Evolutionary conservation across 1,140 invertebrate genomes (phyloP).

Genomic region (Platyscapa corneri): DNA sequence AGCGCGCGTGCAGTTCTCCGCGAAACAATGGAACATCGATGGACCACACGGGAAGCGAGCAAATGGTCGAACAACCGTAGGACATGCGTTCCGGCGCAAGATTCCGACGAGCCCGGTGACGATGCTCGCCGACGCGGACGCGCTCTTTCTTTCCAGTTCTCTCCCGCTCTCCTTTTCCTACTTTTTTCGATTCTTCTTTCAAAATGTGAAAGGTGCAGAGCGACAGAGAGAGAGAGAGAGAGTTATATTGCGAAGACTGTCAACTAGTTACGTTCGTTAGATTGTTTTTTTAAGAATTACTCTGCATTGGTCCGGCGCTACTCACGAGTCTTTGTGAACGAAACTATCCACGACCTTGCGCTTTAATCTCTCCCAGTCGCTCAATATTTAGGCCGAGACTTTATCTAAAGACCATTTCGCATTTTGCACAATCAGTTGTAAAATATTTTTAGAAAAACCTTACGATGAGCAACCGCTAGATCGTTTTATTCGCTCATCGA

Average conservation of each 20-base stretch:
- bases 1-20: constrained; percentile 24
- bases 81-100: constrained; percentile 73
- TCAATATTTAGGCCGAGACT: too few relatives aligned
- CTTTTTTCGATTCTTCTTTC: constrained; percentile 14
- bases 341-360: neutral
- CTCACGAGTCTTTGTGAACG: too few relatives aligned
- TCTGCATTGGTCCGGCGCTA: neutral
- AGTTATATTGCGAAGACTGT: neutral
- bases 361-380: too few relatives aligned
- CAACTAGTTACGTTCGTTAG: neutral
- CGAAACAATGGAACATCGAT: constrained; percentile 74
- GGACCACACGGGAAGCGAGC: constrained; percentile 75
- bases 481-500: too few relatives aligned
- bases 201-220: neutral
- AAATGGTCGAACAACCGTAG: constrained; percentile 74
- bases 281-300: neutral
- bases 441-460: too few relatives aligned
- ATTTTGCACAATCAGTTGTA: too few relatives aligned
- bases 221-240: neutral
- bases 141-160: neutral
- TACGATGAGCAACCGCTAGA: too few relatives aligned
- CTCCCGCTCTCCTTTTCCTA: constrained; percentile 18
- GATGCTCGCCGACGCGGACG: neutral
- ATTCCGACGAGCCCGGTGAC: constrained; percentile 47
- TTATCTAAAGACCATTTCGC: too few relatives aligned